Base-by-base conservation (phyloP, 2,888 invertebrate species). In the Xestia rhomboidea region DNA sequence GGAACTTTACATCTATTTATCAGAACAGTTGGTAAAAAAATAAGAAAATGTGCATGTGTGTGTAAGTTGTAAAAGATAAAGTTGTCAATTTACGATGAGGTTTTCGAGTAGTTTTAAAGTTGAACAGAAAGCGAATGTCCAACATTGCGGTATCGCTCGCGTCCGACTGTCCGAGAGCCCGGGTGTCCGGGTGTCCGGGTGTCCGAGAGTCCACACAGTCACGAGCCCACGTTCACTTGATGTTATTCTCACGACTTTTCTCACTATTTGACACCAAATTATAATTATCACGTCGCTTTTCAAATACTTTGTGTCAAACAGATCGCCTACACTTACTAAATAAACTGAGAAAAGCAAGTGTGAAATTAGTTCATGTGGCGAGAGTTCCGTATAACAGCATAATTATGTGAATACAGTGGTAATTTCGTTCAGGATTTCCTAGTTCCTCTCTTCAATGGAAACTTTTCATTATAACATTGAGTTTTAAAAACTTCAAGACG, bases 181-280 rank as follows among this genome's bases (percentile, higher is more conserved):
- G 44, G 41, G 34, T 71, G 54, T 76, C 68, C 34, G 57, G 49
- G 60, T 24, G 44, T 80, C 73, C 46, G 63, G 3, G 38, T 76
- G 21, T 77, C 63, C 69, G 44, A 77, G 51, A 73, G 85, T 83
- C 84, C 83, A 85, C 84, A 88, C 85, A 83, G 68, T 91, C 91
- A 91, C 90, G 90, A 91, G 86, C 76, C 60, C 78, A 82, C 88
- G 88, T 81, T 87, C 85, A 70, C 81, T 85, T 91, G 88, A 90
- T 91, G 89, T 88, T 88, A 89, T 90, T 90, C 91, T 91, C 91
- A 91, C 92, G 92, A 92, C 90, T 90, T 90, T 90, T 90, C 91
- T 88, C 88, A 89, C 90, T 87, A 91, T 90, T 86, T 91, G 90
- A 91, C 91, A 90, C 90, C 90, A 89, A 92, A 90, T 90, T 88